Evolutionary conservation across 2,888 invertebrate genomes (phyloP).

Genomic region (Mythimna vitellina): DNA sequence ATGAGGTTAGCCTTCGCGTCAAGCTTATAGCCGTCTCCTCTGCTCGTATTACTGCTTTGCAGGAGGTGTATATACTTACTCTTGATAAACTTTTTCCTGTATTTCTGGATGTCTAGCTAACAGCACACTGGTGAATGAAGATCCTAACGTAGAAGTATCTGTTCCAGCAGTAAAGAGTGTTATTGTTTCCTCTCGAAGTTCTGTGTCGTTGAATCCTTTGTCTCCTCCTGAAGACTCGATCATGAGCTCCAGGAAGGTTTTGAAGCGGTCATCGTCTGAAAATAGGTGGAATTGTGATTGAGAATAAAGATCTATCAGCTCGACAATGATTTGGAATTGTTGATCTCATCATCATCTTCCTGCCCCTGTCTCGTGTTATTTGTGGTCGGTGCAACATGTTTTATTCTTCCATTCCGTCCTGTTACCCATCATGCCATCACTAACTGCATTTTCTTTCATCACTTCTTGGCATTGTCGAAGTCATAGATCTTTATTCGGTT

Average conservation of each 20-base stretch:
- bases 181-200: slow-evolving; percentile 73
- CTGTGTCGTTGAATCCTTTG: slow-evolving; percentile 65
- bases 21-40: too few species aligned
- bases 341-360: too few species aligned
- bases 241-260: slow-evolving; percentile 72
- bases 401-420: too few species aligned
- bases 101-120: slow-evolving; percentile 71
- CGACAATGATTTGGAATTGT: too few species aligned
- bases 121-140: slow-evolving; percentile 69
- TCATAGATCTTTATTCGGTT: too few species aligned
- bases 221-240: slow-evolving; percentile 65
- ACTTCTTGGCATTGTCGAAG: too few species aligned
- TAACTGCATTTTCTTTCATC: too few species aligned
- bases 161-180: slow-evolving; percentile 75
- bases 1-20: too few species aligned
- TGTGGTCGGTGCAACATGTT: too few species aligned
- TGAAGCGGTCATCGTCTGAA: slow-evolving; percentile 54
- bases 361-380: too few species aligned
- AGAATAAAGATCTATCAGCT: background rate
- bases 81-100: slow-evolving; percentile 74
- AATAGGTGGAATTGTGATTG: background rate
- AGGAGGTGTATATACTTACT: slow-evolving; percentile 64
- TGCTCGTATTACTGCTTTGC: too few species aligned
- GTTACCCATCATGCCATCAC: too few species aligned
- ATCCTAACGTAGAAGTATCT: slow-evolving; percentile 74